Conservation (phyloP, 1,140 invertebrate genomes). For the Halesus radiatus region DNA sequence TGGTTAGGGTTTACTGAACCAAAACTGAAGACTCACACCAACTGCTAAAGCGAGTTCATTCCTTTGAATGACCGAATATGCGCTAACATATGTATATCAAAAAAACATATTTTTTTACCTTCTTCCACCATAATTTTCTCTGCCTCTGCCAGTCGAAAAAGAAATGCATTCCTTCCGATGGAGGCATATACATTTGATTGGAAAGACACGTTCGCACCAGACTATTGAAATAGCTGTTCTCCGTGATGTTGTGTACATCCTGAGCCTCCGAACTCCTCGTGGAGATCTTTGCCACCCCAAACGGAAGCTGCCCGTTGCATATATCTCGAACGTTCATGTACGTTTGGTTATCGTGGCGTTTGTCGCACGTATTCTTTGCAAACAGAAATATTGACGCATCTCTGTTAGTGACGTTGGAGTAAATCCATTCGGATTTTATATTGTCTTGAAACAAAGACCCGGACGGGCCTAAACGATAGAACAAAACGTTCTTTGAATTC, state of each 20-base stretch:
- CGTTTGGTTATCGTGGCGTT: slow-evolving; percentile 60
- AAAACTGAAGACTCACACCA: too few species aligned
- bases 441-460: slow-evolving; percentile 71
- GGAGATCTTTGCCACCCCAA: slow-evolving; percentile 62
- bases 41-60: too few species aligned
- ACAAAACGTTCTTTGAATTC: slow-evolving; percentile 60
- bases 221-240: slow-evolving; percentile 48
- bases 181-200: slow-evolving; percentile 60
- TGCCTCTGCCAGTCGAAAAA: slow-evolving; percentile 81
- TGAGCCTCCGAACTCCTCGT: slow-evolving; percentile 58
- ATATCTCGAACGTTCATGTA: slow-evolving; percentile 61
- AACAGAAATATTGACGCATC: slow-evolving; percentile 69
- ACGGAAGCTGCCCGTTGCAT: slow-evolving; percentile 64
- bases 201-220: slow-evolving; percentile 16
- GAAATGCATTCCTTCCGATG: slow-evolving; percentile 68
- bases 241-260: slow-evolving; percentile 58
- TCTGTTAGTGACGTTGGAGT: slow-evolving; percentile 69
- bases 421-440: slow-evolving; percentile 73
- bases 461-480: slow-evolving; percentile 65
- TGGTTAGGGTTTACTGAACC: too few species aligned
- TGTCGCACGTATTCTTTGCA: slow-evolving; percentile 53
- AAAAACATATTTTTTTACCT: slow-evolving; percentile 63
- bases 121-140: slow-evolving; percentile 86
- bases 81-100: too few species aligned
- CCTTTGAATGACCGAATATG: too few species aligned